Evolutionary conservation across 2,888 invertebrate genomes (phyloP), one percentile per base, ranked within the genome.

Genomic region (Chalcis sispes): DNA sequence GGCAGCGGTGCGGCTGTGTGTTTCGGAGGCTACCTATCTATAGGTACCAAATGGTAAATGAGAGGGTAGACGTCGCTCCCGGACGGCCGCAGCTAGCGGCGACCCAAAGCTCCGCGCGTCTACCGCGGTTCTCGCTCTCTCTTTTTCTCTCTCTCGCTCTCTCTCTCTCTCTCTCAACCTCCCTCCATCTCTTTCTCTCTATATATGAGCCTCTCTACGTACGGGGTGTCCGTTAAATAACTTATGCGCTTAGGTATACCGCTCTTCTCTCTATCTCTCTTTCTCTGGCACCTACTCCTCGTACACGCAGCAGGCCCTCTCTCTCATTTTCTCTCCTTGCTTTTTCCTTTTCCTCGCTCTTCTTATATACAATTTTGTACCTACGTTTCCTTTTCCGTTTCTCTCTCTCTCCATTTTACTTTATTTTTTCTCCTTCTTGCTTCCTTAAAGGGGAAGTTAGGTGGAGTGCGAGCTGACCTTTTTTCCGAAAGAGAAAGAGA

Each of bases 1-100:
- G 54, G 48, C 40, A 66, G 69, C 66, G 58, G 61, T 50, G 36
- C 29, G 23, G n/a, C 27, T 73, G 23, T 81, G 79, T 83, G 82
- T 81, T 82, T 82, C 83, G 73, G 58, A 74, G 84, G 84, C 70
- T 85, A 85, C 85, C 85, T 87, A 87, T 88, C 87, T 88, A 88
- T 88, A 88, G 87, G 87, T 88, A 88, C 87, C 86, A 88, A 88
- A 88, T 88, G 88, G 88, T 88, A 88, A 88, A 88, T 88, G 88
- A 88, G 88, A 85, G 88, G 88, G 84, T 88, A 85, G 88, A 88
- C 88, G 88, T 82, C 79, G 82, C 83, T 79, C 84, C 85, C 87
- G 88, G 88, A 88, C 86, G 87, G 79, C 83, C 85, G 84, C 84
- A 87, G 88, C 88, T 88, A 88, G 88, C 88, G 88, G 88, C 88